phyloP scores from a whole-genome alignment of 1,140 invertebrate genomes.

The Anadara kagoshimensis region DNA sequence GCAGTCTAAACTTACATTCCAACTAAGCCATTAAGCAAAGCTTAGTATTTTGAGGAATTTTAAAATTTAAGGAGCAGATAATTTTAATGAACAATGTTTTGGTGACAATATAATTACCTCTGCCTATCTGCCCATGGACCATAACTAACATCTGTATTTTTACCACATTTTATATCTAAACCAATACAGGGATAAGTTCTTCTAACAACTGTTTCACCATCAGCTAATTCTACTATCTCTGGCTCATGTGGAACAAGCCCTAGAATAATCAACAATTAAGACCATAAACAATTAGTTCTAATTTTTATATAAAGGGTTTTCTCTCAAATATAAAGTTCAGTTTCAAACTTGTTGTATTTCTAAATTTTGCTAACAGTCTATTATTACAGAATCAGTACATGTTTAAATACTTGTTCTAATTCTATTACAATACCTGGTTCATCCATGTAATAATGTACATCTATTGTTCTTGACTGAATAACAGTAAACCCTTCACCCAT shows the following conservation, averaged over 20 bases:
- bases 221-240: slow-evolving; percentile 90
- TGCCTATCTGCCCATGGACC: slow-evolving; percentile 99
- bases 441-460: slow-evolving; percentile 97
- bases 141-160: slow-evolving; percentile 97
- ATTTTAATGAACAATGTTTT: too few relatives aligned
- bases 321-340: too few relatives aligned
- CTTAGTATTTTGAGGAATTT: too few relatives aligned
- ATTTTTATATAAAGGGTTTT: too few relatives aligned
- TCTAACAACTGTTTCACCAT: slow-evolving; percentile 91
- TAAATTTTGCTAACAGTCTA: too few relatives aligned
- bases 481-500: slow-evolving; percentile 99
- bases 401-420: slow-evolving; percentile 1
- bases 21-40: too few relatives aligned
- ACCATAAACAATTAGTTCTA: too few relatives aligned
- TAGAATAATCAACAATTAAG: slow-evolving; percentile 53
- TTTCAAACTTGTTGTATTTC: too few relatives aligned
- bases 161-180: slow-evolving; percentile 96
- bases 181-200: slow-evolving; percentile 95
- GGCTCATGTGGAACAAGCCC: slow-evolving; percentile 91
- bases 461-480: slow-evolving; percentile 94
- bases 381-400: too few relatives aligned
- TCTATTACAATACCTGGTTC: slow-evolving; percentile 82
- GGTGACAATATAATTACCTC: slow-evolving; percentile 75
- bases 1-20: too few relatives aligned
- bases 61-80: too few relatives aligned